These are phyloP conservation scores for Leptothorax acervorum DNA, from an alignment of 2,888 invertebrate genomes.

Conservation along the genomic window DNA sequence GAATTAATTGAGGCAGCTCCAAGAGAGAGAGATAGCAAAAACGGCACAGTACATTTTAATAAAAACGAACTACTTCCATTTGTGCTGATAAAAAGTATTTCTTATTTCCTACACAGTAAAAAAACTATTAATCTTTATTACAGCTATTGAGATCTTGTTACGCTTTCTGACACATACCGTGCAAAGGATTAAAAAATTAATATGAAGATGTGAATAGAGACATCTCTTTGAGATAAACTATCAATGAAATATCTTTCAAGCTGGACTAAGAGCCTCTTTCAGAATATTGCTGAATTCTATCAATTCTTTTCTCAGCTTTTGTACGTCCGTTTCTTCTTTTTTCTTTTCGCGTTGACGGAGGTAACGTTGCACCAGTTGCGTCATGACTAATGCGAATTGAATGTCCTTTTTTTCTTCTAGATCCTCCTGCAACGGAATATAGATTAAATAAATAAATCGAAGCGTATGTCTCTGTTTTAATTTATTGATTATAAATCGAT, in stretches of 20 bases:
- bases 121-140: not conserved
- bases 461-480: not conserved
- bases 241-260: constrained; percentile 50
- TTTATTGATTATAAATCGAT: not conserved
- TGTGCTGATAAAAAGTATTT: not conserved
- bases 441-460: not conserved
- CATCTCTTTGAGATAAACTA: not conserved
- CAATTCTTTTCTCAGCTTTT: constrained; percentile 86
- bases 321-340: constrained; percentile 84
- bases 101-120: constrained; percentile 17
- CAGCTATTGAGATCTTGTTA: not conserved
- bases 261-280: constrained; percentile 75
- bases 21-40: no score
- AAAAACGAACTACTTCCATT: not conserved
- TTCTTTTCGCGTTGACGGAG: constrained; percentile 86
- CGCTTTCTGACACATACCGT: not conserved
- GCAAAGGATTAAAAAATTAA: constrained; percentile 7
- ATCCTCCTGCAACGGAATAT: constrained; percentile 80
- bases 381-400: constrained; percentile 88
- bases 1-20: not conserved
- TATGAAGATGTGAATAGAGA: not conserved
- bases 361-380: constrained; percentile 88
- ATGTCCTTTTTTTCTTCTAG: constrained; percentile 83
- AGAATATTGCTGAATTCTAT: constrained; percentile 78
- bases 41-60: not conserved